Evolutionary conservation across 2,113 vertebrate genomes (phyloP).

Genomic region (Gasterosteus aculeatus): DNA sequence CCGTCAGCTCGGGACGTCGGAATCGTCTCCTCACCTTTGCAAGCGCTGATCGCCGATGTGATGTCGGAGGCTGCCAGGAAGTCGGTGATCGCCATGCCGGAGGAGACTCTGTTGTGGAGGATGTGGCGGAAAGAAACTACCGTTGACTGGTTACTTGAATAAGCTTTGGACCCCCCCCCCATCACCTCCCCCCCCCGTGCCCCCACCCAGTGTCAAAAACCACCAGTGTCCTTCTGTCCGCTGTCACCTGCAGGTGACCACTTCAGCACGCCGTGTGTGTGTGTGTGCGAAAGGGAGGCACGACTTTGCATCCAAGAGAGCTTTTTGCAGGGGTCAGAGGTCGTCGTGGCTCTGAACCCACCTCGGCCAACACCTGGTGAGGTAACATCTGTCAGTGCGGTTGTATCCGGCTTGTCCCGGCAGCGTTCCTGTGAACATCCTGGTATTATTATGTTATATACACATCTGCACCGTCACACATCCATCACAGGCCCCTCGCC

Average conservation of each 20-base stretch:
- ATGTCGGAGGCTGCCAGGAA: slow-evolving; percentile 81
- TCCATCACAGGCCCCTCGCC: too few species aligned
- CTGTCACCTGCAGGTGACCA: slow-evolving; percentile 72
- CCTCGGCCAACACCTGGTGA: neutral
- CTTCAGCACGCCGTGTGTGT: slow-evolving; percentile 35
- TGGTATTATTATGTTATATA: too few species aligned
- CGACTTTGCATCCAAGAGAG: neutral
- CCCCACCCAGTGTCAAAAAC: slow-evolving; percentile 68
- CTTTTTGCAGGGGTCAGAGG: slow-evolving; percentile 33
- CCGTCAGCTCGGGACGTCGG: neutral
- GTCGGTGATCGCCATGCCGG: slow-evolving; percentile 78
- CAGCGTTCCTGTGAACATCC: too few species aligned
- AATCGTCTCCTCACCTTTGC: slow-evolving; percentile 76
- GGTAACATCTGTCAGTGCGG: too few species aligned
- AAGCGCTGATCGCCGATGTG: slow-evolving; percentile 77
- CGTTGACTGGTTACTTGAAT: slow-evolving; percentile 24
- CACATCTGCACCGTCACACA: too few species aligned
- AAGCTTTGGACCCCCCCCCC: neutral
- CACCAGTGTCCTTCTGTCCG: slow-evolving; percentile 70
- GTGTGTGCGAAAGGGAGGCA: neutral
- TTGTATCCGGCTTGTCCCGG: neutral
- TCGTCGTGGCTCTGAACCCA: neutral
- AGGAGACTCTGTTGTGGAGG: slow-evolving; percentile 38
- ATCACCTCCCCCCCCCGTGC: neutral
- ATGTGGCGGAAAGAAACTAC: slow-evolving; percentile 39